Conservation (phyloP, 2,113 vertebrate species). For the Ia io region DNA sequence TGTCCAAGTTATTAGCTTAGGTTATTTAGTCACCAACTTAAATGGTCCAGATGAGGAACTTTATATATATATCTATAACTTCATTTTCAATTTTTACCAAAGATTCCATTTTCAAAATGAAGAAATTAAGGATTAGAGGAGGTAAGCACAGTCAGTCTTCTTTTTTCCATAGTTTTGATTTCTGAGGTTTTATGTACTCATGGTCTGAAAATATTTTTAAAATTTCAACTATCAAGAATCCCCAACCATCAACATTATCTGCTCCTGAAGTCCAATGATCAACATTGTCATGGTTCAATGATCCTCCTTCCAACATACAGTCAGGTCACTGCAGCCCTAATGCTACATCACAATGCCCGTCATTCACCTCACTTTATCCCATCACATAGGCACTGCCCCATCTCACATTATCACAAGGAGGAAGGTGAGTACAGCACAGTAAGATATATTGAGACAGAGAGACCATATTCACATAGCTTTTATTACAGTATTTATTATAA, state of each 20-base stretch:
- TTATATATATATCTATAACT: neutral
- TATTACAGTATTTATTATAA: no score
- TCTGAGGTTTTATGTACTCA: neutral
- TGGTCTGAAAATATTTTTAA: neutral
- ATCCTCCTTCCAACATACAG: neutral
- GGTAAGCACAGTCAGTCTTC: neutral
- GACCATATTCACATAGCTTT: no score
- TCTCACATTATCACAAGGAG: neutral
- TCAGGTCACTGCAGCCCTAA: neutral
- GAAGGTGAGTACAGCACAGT: neutral
- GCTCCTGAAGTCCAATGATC: no score
- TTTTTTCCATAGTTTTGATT: neutral
- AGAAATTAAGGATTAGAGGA: neutral
- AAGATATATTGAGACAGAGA: neutral
- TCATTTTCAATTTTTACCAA: neutral
- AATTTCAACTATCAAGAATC: neutral
- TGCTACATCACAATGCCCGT: neutral
- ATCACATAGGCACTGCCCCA: neutral
- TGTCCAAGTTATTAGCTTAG: neutral
- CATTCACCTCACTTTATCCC: neutral
- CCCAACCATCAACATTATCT: neutral
- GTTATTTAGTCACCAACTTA: neutral
- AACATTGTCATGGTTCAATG: neutral
- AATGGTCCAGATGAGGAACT: neutral
- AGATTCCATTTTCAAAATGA: neutral